A percentile compares a stretch with the other conserved stretches of the same genome.
Evolutionary conservation across 2,797 vertebrate species (phyloP).

Genomic region (Amazona ochrocephala): DNA sequence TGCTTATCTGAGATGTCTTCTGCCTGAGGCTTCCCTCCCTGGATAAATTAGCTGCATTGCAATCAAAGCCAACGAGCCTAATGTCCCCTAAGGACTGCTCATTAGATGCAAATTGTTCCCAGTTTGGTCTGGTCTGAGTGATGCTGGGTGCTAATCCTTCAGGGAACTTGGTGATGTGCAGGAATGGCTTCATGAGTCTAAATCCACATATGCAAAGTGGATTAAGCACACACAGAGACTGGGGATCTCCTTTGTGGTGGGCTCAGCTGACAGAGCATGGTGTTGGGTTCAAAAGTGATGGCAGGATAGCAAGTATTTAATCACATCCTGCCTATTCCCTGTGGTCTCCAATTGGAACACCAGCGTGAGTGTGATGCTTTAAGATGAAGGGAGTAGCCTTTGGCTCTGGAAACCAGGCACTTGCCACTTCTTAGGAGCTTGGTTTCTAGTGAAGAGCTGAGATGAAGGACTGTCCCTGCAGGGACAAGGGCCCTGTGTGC

Average conservation of each 20-base stretch:
- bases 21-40: background rate
- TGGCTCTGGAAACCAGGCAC: background rate
- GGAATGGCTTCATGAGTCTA: background rate
- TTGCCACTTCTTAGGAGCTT: background rate
- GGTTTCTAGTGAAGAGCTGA: background rate
- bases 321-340: rapidly evolving
- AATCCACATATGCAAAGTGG: background rate
- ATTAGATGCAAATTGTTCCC: background rate
- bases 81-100: background rate
- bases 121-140: background rate
- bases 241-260: rapidly evolving
- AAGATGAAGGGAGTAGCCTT: background rate
- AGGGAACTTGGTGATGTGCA: background rate
- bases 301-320: background rate
- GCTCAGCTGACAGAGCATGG: rapidly evolving
- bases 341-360: background rate
- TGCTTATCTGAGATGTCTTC: background rate
- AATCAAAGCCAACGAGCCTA: background rate
- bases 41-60: background rate
- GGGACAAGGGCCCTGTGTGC: background rate
- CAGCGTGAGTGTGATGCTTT: background rate
- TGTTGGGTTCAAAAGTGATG: background rate
- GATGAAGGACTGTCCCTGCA: background rate
- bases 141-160: rapidly evolving
- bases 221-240: background rate